These are phyloP conservation scores for Pitta sordida DNA, from an alignment of 2,113 vertebrate species.

Conservation along the genomic window DNA sequence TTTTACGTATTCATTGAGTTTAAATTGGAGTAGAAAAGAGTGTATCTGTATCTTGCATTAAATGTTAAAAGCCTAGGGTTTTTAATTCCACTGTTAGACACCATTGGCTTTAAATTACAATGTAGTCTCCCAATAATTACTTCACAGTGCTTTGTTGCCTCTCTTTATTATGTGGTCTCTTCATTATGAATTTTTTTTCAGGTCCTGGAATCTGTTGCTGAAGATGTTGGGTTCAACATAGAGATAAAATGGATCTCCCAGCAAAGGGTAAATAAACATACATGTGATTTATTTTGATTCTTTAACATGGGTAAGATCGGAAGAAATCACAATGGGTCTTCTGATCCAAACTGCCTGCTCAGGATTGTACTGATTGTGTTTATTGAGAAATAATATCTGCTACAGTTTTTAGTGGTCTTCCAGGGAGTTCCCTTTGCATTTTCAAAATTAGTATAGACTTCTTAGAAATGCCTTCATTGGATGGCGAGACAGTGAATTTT, in stretches of 20 bases:
- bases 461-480: background rate
- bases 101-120: background rate
- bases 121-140: background rate
- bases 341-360: background rate
- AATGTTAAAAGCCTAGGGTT: background rate
- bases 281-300: background rate
- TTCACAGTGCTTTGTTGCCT: background rate
- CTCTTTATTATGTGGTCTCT: background rate
- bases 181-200: conserved; percentile 34
- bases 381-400: background rate
- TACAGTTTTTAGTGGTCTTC: background rate
- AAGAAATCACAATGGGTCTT: background rate
- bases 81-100: background rate
- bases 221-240: conserved; percentile 93
- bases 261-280: conserved; percentile 77
- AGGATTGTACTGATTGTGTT: background rate
- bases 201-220: conserved; percentile 90
- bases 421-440: background rate
- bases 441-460: background rate
- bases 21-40: background rate
- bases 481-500: background rate
- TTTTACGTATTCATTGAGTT: background rate
- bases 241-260: conserved; percentile 98
- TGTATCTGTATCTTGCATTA: background rate
- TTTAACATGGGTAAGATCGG: background rate